These are phyloP conservation scores for Diachasma alloeum DNA, from an alignment of 1,140 invertebrate species.

Conservation along the genomic window DNA sequence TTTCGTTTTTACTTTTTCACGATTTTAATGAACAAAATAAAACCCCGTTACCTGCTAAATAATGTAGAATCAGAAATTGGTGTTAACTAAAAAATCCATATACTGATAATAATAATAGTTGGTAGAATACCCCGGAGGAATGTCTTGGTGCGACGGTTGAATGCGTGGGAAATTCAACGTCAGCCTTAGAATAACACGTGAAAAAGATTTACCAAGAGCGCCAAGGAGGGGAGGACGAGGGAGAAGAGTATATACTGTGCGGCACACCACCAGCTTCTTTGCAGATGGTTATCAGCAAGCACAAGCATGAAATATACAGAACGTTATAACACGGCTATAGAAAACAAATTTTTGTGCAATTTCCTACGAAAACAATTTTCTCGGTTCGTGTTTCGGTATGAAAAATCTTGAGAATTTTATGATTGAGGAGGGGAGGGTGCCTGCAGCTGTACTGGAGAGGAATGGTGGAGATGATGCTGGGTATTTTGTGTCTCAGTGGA, in stretches of 20 bases:
- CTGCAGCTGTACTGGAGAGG: neutral
- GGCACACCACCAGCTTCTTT: neutral
- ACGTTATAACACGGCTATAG: neutral
- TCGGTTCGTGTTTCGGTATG: neutral
- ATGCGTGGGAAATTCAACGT: slow-evolving; percentile 5
- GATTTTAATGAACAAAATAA: too few relatives aligned
- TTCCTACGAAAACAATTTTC: slow-evolving; percentile 3
- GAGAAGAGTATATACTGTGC: neutral
- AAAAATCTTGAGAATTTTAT: neutral
- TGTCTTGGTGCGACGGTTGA: neutral
- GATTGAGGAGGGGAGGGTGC: neutral
- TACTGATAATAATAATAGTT: neutral
- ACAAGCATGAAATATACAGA: neutral
- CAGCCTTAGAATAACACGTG: neutral
- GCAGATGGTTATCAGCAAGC: slow-evolving; percentile 1
- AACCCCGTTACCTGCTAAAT: too few relatives aligned
- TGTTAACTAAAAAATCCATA: neutral
- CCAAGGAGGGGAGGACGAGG: too few relatives aligned
- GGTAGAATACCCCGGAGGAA: neutral
- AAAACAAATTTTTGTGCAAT: slow-evolving; percentile 10
- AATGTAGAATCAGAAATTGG: too few relatives aligned
- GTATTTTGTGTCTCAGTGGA: neutral
- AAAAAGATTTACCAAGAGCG: neutral
- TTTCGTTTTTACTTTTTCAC: too few relatives aligned
- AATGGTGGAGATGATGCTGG: neutral